Evolutionary conservation across 2,888 invertebrate genomes (phyloP), one percentile per base, ranked within the genome.

Genomic region (Alitta virens): DNA sequence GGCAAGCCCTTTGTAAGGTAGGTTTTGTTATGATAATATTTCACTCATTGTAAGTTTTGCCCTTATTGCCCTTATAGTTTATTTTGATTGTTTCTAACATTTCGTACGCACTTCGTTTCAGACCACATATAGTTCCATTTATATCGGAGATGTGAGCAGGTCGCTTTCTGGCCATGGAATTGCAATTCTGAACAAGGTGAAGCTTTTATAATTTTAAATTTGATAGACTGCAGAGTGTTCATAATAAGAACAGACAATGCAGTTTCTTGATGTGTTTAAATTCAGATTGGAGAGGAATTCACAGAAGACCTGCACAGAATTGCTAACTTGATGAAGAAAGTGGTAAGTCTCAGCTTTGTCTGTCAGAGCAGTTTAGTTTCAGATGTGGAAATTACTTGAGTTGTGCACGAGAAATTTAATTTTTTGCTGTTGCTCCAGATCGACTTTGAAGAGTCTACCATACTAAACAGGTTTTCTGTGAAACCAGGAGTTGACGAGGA

Each of bases 401-500:
- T n/a, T n/a, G n/a, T n/a, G n/a, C n/a, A n/a, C n/a, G n/a, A n/a
- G n/a, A n/a, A n/a, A n/a, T n/a, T n/a, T n/a, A n/a, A n/a, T n/a
- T n/a, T n/a, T n/a, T n/a, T n/a, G n/a, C n/a, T n/a, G n/a, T n/a
- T n/a, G n/a, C 42, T 58, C 24, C 67, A 84, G 84, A 78, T 84
- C 50, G 84, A 85, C 68, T 83, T 84, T 72, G 80, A 82, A 7
- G 83, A 82, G 60, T 83, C 82, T n/a, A 67, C 68, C 24, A 66
- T 68, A 5, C 80, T 81, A 65, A 87, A 87, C 40, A 87, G 89
- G 73, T 89, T 93, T 72, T 86, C 88, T 0, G 89, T 93, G 0
- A 90, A 89, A 71, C 81, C 86, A 25, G 91, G 90, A 56, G 86
- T 94, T 1, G 91, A 92, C 77, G 83, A 87, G 1, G 86, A 87